Percentiles rank a stretch among this genome's conserved stretches.
Conservation (phyloP, 1,140 invertebrate genomes). For the Teleogryllus occipitalis region DNA sequence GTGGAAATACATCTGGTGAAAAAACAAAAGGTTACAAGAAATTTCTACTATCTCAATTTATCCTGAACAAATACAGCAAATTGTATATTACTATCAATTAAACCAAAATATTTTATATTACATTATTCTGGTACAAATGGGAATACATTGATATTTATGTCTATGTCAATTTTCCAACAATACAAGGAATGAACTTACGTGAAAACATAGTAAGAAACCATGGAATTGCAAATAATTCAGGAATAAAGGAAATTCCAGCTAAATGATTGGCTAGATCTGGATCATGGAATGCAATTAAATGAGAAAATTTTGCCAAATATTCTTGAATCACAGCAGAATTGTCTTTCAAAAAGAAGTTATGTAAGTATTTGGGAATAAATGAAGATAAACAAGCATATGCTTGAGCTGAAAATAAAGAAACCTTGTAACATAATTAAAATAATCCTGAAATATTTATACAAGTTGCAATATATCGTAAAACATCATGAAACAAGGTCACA, state of each 20-base stretch:
- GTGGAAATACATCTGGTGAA: slow-evolving; percentile 84
- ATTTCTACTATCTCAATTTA: background rate
- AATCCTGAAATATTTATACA: slow-evolving; percentile 11
- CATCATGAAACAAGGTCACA: background rate
- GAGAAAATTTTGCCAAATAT: slow-evolving; percentile 94
- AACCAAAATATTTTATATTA: no score
- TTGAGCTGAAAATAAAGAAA: slow-evolving; percentile 54
- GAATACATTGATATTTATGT: no score
- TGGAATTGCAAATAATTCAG: slow-evolving; percentile 98
- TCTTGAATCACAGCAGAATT: slow-evolving; percentile 96
- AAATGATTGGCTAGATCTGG: slow-evolving; percentile 87
- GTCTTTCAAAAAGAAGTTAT: slow-evolving; percentile 98
- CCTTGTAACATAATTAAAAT: slow-evolving; percentile 16
- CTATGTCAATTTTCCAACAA: no score
- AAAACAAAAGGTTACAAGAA: slow-evolving; percentile 20
- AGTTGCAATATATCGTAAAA: no score
- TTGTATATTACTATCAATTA: background rate
- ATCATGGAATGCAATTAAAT: slow-evolving; percentile 93
- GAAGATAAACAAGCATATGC: slow-evolving; percentile 89
- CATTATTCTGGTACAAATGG: no score
- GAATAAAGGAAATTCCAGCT: slow-evolving; percentile 87
- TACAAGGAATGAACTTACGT: slow-evolving; percentile 56
- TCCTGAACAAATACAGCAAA: background rate
- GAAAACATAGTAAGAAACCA: slow-evolving; percentile 99
- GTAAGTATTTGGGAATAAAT: slow-evolving; percentile 94